Percentiles rank a stretch among this genome's conserved stretches.
Conservation (phyloP, 2,797 vertebrate genomes). For the Hipposideros larvatus region DNA sequence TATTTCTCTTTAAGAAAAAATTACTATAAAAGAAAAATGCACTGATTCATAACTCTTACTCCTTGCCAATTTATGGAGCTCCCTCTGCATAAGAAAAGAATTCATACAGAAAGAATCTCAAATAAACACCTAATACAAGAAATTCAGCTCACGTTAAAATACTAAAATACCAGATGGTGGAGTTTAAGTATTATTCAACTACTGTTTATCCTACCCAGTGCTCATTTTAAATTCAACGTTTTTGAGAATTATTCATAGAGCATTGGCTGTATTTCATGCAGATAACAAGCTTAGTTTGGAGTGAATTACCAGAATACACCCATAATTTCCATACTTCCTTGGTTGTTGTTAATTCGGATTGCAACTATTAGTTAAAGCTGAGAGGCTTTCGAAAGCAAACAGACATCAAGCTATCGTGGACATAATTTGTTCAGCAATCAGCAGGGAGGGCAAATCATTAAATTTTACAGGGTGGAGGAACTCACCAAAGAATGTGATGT, state of each 20-base stretch:
- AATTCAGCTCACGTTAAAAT: slow-evolving; percentile 79
- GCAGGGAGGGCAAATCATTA: slow-evolving; percentile 76
- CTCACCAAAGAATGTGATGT: slow-evolving; percentile 69
- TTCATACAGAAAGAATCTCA: slow-evolving; percentile 73
- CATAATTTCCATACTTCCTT: slow-evolving; percentile 80
- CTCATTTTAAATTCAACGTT: slow-evolving; percentile 81
- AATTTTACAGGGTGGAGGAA: slow-evolving; percentile 79
- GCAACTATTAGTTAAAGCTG: slow-evolving; percentile 82
- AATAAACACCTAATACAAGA: slow-evolving; percentile 83
- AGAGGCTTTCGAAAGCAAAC: slow-evolving; percentile 79
- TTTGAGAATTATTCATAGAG: slow-evolving; percentile 85
- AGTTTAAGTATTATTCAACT: slow-evolving; percentile 81
- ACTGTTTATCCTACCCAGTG: slow-evolving; percentile 80
- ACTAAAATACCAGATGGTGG: slow-evolving; percentile 79
- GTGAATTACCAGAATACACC: slow-evolving; percentile 81
- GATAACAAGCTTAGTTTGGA: slow-evolving; percentile 82
- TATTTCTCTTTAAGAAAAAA: slow-evolving; percentile 65
- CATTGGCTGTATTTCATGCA: slow-evolving; percentile 82
- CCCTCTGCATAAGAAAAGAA: slow-evolving; percentile 54
- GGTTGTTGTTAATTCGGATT: slow-evolving; percentile 85
- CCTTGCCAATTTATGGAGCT: slow-evolving; percentile 68
- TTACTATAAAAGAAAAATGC: slow-evolving; percentile 65
- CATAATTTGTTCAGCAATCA: slow-evolving; percentile 78
- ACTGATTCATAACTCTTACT: slow-evolving; percentile 71
- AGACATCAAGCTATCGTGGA: slow-evolving; percentile 49